Base-by-base conservation (phyloP, 2,113 vertebrate species). In the Petrocephalus zakoni region DNA sequence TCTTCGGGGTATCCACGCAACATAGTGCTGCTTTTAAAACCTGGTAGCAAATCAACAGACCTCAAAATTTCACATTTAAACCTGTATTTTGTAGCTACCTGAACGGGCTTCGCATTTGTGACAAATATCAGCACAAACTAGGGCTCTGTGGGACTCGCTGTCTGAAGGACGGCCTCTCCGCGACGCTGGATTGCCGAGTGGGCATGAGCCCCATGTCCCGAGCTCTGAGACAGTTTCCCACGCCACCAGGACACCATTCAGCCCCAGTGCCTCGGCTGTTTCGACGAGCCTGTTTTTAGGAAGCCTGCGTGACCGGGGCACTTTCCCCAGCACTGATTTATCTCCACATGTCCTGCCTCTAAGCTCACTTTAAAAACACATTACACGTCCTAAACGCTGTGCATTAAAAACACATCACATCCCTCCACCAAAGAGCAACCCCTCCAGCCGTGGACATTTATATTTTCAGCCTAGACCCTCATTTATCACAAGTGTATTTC, bases 321-420 rank as follows among this genome's bases (percentile, higher is more conserved):
- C n/a, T 25, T 52, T 52, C 3, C 5, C 82, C 82, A 52, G 46
- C n/a, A 13, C 82, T 85, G 82, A 85, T 85, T 85, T 52, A 85
- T 85, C 49, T 51, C 46, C 10, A 5, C 49, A 25, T 5, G 82
- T 25, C 49, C 82, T 49, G 82, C 85, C 29, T 52, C 85, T n/a
- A 37, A 86, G 85, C 51, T 19, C 25, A 0, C 52, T 86, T 86
- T 55, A 86, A 86, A 86, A 86, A 56, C 85, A 86, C 85, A 86
- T 86, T 86, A 86, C 51, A 56, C 53, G 22, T 86, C 51, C 51
- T 86, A 25, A 86, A 86, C 85, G 17, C 34, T 37, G 51, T 86
- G 6, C 51, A 56, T 86, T 86, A 86, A 86, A 56, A 86, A 86
- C 51, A 86, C 85, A 55, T 56, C 85, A 34, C n/a, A 53, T 29